These are phyloP conservation scores for Palloptera scutellata DNA, from an alignment of 2,888 invertebrate genomes.

Conservation along the genomic window DNA sequence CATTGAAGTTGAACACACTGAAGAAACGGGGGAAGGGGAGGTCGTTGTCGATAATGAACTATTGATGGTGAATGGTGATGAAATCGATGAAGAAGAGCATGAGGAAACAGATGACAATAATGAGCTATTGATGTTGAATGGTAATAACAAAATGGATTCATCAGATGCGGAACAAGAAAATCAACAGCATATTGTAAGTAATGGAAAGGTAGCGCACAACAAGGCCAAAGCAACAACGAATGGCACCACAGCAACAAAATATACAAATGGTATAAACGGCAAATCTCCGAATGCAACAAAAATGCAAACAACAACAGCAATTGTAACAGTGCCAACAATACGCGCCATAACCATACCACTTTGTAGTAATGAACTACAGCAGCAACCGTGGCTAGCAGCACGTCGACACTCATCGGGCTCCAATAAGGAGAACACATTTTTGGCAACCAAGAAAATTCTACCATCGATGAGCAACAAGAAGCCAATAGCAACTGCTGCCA, in stretches of 20 bases:
- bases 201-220: constrained; percentile 29
- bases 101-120: constrained; percentile 25
- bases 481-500: constrained; percentile 18
- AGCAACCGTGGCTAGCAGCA: constrained; percentile 43
- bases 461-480: constrained; percentile 15
- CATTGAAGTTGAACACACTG: constrained; percentile 26
- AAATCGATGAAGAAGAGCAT: constrained; percentile 22
- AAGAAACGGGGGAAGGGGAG: constrained; percentile 23
- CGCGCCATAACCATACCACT: constrained; percentile 39
- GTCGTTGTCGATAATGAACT: constrained; percentile 27
- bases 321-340: constrained; percentile 47
- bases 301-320: constrained; percentile 39
- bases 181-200: background rate
- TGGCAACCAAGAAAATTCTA: constrained; percentile 54
- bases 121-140: constrained; percentile 40
- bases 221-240: constrained; percentile 31
- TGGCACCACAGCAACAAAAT: constrained; percentile 20
- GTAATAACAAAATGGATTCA: constrained; percentile 43
- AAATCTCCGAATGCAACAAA: constrained; percentile 9
- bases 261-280: constrained; percentile 4
- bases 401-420: constrained; percentile 57
- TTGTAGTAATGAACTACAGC: constrained; percentile 29
- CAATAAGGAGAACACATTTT: constrained; percentile 61
- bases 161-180: constrained; percentile 26
- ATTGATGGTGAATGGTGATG: constrained; percentile 15